These are phyloP conservation scores for Piaya cayana DNA, from an alignment of 2,113 vertebrate species.

Conservation along the genomic window DNA sequence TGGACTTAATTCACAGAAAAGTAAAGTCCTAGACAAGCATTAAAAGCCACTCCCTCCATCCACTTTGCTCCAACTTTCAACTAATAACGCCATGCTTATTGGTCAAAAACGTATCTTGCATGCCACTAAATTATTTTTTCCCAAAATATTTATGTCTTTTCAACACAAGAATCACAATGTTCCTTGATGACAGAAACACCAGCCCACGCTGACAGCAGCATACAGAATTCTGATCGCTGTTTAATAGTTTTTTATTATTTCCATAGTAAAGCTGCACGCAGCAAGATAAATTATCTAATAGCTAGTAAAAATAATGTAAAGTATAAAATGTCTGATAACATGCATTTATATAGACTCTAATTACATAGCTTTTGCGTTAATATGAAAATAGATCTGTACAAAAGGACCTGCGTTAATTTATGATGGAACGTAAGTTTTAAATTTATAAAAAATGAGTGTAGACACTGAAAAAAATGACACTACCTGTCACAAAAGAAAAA, in stretches of 20 bases:
- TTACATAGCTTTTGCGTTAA: not conserved
- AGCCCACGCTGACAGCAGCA: not conserved
- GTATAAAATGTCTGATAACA: not conserved
- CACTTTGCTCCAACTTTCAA: not conserved
- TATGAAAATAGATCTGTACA: not conserved
- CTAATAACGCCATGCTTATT: not conserved
- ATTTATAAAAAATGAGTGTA: not conserved
- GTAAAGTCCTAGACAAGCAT: not conserved
- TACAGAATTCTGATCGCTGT: not conserved
- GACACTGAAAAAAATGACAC: not conserved
- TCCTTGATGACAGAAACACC: not conserved
- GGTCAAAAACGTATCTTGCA: not conserved
- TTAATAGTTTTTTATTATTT: not conserved
- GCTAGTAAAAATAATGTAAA: not conserved
- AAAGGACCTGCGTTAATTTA: not conserved
- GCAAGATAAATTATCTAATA: not conserved
- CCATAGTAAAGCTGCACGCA: not conserved
- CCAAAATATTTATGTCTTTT: not conserved
- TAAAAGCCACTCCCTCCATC: not conserved
- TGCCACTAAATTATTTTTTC: not conserved
- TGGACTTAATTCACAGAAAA: not conserved
- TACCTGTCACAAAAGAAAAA: not conserved
- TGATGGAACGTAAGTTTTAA: not conserved
- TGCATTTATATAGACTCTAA: not conserved
- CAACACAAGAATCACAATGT: not conserved